Evolutionary conservation across 2,888 invertebrate species (phyloP), one percentile per base, ranked within the genome.

Genomic region (Thymelicus lineola): DNA sequence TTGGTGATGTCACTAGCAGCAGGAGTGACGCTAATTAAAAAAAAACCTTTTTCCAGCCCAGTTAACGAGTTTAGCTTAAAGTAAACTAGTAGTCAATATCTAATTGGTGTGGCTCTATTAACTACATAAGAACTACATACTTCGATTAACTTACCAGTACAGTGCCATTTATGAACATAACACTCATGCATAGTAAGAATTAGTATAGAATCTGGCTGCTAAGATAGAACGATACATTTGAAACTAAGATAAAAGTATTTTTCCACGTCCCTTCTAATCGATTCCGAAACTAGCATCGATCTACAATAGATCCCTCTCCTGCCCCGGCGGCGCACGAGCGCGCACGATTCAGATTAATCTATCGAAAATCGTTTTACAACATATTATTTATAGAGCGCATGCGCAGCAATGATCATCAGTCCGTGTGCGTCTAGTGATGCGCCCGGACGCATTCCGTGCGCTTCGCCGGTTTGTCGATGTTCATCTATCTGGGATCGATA

Each of bases 341-440:
- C 88, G 86, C 93, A 93, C 93, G 93, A 93, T 93, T 93, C 93
- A 93, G 93, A 93, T 93, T 93, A 93, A 93, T 93, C 93, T 93
- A 93, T 93, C 93, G 93, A 93, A 93, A 93, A 93, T 93, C 93
- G 93, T 93, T 93, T 93, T 93, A 93, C 93, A 93, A 93, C 92
- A 93, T 93, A 93, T 93, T 93, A 93, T 93, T 93, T 93, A 93
- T 93, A 93, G 93, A 90, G 92, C 87, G 92, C 92, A 91, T 93
- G 93, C 92, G 88, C 92, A 80, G 89, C 93, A 93, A 93, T 93
- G 93, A 93, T 92, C 93, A 93, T 93, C 93, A 90, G 91, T 90
- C 89, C 89, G 89, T 86, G 86, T 87, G 89, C 87, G 86, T 81
- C 82, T 89, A 91, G 91, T 84, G 91, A 88, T 88, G 91, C 77